Evolutionary conservation across 1,140 invertebrate species (phyloP), one percentile per base, ranked within the genome.

Genomic region (Leptinotarsa defecta): DNA sequence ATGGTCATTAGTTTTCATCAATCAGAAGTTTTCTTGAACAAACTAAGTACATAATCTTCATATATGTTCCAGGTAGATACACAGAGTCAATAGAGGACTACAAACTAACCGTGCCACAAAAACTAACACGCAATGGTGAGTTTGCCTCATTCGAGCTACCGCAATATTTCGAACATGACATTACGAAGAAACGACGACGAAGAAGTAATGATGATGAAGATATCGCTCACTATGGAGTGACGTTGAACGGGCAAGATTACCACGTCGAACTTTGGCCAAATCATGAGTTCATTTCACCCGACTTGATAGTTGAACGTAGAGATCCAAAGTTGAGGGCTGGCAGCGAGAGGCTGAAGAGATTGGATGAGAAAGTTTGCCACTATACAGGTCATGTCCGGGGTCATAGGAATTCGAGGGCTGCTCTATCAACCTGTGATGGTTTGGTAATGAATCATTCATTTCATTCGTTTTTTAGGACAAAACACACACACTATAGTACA

Each of bases 361-460:
- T 83, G n/a, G 71, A 76, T 62, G 75, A 71, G 43, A 81, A 79
- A 34, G 82, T 88, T 71, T 92, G 91, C 77, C 89, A 91, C 81
- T 91, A 88, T 77, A 85, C 84, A 8, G 91, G 91, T 4, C 76
- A 79, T 43, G 82, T 91, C 48, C 83, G 85, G 64, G 88, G 87
- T 52, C 82, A 87, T n/a, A 61, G 76, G 0, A 76, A 84, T 62
- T 91, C 90, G 1, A 85, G 83, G 57, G 90, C 87, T 6, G 90
- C 90, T 8, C 74, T 91, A n/a, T 90, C 90, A 27, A 85, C 89
- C 1, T 91, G 91, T 76, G 85, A 91, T 67, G 91, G 91, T 34
- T 85, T 92, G 87, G 91, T 91, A 86, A 87, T 64, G 71, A 71
- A 34, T 61, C 15, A 15, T 15, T 57, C 1, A 57, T 57, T 43